A percentile compares a stretch with the other conserved stretches of the same genome.
phyloP scores from a whole-genome alignment of 2,113 vertebrate species.

The Melanotaenia duboulayi region DNA sequence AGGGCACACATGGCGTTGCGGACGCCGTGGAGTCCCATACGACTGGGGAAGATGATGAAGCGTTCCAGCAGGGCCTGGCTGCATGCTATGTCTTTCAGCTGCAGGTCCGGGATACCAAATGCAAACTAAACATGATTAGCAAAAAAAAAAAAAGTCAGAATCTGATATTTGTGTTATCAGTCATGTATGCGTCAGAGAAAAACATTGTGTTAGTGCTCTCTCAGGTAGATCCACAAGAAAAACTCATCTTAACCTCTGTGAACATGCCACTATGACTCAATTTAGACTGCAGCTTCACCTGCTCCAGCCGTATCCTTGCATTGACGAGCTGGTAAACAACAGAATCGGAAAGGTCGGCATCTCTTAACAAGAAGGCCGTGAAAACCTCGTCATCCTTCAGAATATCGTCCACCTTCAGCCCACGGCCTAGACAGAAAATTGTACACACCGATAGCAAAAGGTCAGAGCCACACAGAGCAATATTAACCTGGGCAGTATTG shows the following conservation, averaged over 20 bases:
- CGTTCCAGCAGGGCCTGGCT: constrained; percentile 88
- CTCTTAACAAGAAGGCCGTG: constrained; percentile 86
- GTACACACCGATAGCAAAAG: constrained; percentile 5
- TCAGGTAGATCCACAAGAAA: fast-evolving
- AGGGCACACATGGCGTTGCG: constrained; percentile 90
- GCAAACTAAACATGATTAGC: constrained; percentile 85
- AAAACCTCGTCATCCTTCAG: constrained; percentile 92
- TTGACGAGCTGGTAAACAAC: constrained; percentile 90
- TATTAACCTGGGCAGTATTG: neutral
- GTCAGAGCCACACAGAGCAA: constrained; percentile 25
- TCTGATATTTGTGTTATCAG: neutral
- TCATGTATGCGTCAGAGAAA: neutral
- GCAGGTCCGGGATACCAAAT: constrained; percentile 88
- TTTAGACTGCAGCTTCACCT: constrained; percentile 78
- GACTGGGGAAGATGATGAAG: constrained; percentile 92
- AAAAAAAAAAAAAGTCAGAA: neutral
- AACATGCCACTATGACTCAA: neutral
- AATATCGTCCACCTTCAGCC: constrained; percentile 89
- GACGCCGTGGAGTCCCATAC: constrained; percentile 82
- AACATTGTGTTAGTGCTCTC: neutral
- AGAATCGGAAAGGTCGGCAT: constrained; percentile 81
- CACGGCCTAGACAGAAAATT: constrained; percentile 82
- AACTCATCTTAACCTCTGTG: neutral
- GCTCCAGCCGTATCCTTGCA: constrained; percentile 89
- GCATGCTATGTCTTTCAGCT: constrained; percentile 94